These are phyloP conservation scores for Phoenicopterus ruber DNA, from an alignment of 2,113 vertebrate genomes.

Conservation along the genomic window DNA sequence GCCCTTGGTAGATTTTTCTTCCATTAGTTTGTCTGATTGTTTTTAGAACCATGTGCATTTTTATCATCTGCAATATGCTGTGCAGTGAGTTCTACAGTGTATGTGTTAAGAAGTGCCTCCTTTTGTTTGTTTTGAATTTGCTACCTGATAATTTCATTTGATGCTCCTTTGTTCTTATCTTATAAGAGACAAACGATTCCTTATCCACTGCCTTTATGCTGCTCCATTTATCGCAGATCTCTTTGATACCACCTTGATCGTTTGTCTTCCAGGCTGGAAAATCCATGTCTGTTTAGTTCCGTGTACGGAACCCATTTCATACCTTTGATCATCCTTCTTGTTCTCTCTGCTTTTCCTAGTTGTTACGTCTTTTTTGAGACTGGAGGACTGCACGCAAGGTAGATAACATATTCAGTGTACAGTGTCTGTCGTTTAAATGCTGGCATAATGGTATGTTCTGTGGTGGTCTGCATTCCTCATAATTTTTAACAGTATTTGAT, in stretches of 20 bases:
- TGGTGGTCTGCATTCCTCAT: neutral
- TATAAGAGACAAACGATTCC: constrained; percentile 37
- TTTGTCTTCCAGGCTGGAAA: constrained; percentile 50
- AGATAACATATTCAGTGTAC: neutral
- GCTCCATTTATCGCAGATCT: constrained; percentile 32
- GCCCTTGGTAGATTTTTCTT: constrained; percentile 36
- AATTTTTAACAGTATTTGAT: neutral
- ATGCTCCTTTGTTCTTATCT: constrained; percentile 21
- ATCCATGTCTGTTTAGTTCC: constrained; percentile 20
- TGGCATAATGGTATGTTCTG: neutral
- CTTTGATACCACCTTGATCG: constrained; percentile 37
- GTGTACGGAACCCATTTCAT: constrained; percentile 2
- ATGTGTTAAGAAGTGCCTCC: neutral
- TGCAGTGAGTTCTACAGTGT: neutral
- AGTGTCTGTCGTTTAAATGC: neutral
- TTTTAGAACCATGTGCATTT: neutral
- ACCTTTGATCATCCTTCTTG: constrained; percentile 51
- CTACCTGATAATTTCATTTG: constrained; percentile 19
- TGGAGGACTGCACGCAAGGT: neutral
- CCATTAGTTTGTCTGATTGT: constrained; percentile 33
- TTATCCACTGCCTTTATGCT: neutral
- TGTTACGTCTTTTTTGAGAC: neutral
- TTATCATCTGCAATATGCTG: constrained; percentile 11
- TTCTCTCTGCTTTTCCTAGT: neutral
- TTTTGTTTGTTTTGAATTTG: constrained; percentile 28